A percentile compares a stretch with the other conserved stretches of the same genome.
Conservation (phyloP, 2,797 vertebrate genomes). For the Cossypha polioptera region DNA sequence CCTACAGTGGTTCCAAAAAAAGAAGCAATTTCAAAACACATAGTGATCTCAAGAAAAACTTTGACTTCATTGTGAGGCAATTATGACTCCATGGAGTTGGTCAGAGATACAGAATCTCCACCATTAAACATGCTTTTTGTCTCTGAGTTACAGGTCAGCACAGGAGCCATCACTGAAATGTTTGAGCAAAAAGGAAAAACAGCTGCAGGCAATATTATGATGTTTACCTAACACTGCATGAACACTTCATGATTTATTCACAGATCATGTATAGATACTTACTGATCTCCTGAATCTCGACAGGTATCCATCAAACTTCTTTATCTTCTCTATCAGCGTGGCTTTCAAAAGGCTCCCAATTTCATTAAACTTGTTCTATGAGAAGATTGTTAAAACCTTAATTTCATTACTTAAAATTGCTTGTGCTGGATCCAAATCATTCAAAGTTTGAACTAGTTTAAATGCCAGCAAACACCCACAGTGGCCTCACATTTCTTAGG, state of each 20-base stretch:
- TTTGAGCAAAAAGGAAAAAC: neutral
- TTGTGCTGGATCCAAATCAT: neutral
- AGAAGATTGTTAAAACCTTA: neutral
- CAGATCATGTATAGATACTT: neutral
- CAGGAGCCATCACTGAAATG: neutral
- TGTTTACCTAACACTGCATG: neutral
- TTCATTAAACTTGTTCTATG: slow-evolving; percentile 73
- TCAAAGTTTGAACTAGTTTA: neutral
- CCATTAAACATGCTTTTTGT: neutral
- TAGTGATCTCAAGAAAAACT: neutral
- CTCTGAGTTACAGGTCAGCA: neutral
- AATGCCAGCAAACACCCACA: neutral
- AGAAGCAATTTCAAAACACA: neutral
- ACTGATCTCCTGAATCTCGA: slow-evolving; percentile 70
- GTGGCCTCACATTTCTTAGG: neutral
- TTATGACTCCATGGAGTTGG: neutral
- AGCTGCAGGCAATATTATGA: neutral
- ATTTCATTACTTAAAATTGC: neutral
- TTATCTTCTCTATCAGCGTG: slow-evolving; percentile 75
- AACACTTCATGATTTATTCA: neutral
- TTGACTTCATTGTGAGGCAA: neutral
- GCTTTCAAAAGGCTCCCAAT: slow-evolving; percentile 70
- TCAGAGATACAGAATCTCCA: neutral
- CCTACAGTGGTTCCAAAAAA: slow-evolving; percentile 57
- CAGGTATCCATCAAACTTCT: slow-evolving; percentile 69